Conservation (phyloP, 2,113 vertebrate species). For the Gallinago paraguaiae region DNA sequence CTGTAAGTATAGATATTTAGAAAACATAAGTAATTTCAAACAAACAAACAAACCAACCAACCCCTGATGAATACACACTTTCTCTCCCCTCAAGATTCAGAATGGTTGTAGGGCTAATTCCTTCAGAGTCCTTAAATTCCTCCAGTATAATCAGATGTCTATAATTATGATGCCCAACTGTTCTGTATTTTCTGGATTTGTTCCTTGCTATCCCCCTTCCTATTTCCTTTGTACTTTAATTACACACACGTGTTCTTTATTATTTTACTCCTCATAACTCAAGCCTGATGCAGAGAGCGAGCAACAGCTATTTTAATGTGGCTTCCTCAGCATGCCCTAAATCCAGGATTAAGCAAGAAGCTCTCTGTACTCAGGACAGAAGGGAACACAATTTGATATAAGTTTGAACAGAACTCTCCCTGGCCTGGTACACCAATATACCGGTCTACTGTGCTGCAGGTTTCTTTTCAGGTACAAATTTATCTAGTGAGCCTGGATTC, state of each 20-base stretch:
- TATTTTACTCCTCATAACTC: constrained; percentile 31
- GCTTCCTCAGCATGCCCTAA: neutral
- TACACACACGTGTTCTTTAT: constrained; percentile 34
- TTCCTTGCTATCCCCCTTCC: constrained; percentile 6
- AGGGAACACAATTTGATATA: accelerated
- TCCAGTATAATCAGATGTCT: constrained; percentile 48
- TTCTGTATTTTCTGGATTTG: constrained; percentile 60
- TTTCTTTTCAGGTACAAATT: neutral
- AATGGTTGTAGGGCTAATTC: constrained; percentile 14
- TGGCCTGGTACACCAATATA: neutral
- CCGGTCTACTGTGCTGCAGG: too few relatives aligned
- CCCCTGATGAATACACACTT: neutral
- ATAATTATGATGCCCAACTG: constrained; percentile 48
- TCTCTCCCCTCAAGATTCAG: neutral
- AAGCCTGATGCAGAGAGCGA: neutral
- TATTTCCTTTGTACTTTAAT: constrained; percentile 63
- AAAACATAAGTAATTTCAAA: neutral
- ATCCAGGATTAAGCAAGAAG: neutral
- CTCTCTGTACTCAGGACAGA: neutral
- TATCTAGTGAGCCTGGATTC: neutral
- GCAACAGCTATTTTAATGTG: neutral
- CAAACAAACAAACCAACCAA: neutral
- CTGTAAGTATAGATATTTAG: neutral
- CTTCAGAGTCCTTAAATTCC: neutral
- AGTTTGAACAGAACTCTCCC: neutral